Base-by-base conservation (phyloP, 2,113 vertebrate genomes). In the Elaphurus davidianus region DNA sequence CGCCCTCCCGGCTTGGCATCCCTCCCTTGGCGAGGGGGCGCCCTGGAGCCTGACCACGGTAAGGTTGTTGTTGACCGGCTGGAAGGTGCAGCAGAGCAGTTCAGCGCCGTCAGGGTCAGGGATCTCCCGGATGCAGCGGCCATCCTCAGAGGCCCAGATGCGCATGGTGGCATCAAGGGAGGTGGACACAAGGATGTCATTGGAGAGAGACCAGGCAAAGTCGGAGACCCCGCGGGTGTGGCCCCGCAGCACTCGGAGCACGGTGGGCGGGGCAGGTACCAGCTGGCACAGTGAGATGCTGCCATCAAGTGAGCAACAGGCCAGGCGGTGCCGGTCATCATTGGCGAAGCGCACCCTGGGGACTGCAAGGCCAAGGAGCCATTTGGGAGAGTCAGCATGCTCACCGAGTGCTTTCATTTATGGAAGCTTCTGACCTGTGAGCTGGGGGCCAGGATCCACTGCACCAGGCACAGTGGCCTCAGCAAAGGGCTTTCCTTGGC, bases 31-130 rank as follows among this genome's bases (percentile, higher is more conserved):
- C 2, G 6, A 96, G 54, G 0, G 21, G 64, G 47, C 0, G 0
- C 60, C 93, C 78, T 71, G 79, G 95, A 93, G 90, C 89, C 98
- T 92, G 95, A 99, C 99, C 99, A 99, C 99, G 1, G 99, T 99
- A 33, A 99, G 99, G 98, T 99, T 99, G 98, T 99, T 99, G 97
- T 99, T 99, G 99, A 99, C 99, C 0, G 99, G 99, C 98, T 99
- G 99, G 98, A 99, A 99, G 33, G 99, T 99, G 96, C 99, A 99
- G 99, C 99, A 99, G 14, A 99, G 99, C 94, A 99, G 98, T 92
- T 99, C 99, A 0, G 99, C 99, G 13, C 99, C 98, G 6, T 99
- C 99, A 0, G 99, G 99, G 97, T 99, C 99, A 7, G 99, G 97
- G 90, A 99, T 99, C 86, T 99, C 99, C 36, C 99, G 99, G 98